Evolutionary conservation across 2,797 vertebrate species (phyloP).

Genomic region (Cynodonichthys magdalenae): DNA sequence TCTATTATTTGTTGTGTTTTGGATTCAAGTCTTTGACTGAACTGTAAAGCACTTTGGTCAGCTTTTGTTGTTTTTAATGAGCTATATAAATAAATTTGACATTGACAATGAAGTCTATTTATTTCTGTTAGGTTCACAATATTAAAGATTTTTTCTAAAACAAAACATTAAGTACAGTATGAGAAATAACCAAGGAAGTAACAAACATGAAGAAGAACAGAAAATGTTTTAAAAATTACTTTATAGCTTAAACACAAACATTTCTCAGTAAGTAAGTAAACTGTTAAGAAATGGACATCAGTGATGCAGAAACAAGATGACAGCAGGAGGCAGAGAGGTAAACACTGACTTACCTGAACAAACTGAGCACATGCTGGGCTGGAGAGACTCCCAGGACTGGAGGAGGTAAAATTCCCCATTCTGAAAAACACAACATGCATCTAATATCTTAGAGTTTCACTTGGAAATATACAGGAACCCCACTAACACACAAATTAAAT

Average conservation of each 20-base stretch:
- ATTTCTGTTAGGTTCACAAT: too few species aligned
- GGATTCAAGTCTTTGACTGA: too few species aligned
- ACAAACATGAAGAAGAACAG: too few species aligned
- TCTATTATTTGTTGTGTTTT: too few species aligned
- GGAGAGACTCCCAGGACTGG: constrained; percentile 45
- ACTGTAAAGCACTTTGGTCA: too few species aligned
- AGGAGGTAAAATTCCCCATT: constrained; percentile 82
- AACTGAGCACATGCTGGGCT: constrained; percentile 66
- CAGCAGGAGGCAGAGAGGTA: background rate
- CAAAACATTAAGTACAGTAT: background rate
- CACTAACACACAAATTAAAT: constrained; percentile 4
- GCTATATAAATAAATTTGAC: too few species aligned
- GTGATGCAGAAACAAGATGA: background rate
- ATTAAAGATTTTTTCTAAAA: too few species aligned
- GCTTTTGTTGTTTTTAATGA: too few species aligned
- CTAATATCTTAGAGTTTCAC: background rate
- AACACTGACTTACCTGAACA: constrained; percentile 69
- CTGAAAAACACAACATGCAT: constrained; percentile 57
- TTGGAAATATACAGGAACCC: background rate
- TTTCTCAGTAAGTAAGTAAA: too few species aligned
- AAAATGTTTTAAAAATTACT: too few species aligned
- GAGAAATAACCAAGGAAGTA: background rate
- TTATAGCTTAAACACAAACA: too few species aligned
- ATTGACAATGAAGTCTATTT: too few species aligned
- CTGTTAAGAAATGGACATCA: background rate